These are phyloP conservation scores for Leptopilina drosophilae DNA, from an alignment of 2,888 invertebrate species.

Conservation along the genomic window DNA sequence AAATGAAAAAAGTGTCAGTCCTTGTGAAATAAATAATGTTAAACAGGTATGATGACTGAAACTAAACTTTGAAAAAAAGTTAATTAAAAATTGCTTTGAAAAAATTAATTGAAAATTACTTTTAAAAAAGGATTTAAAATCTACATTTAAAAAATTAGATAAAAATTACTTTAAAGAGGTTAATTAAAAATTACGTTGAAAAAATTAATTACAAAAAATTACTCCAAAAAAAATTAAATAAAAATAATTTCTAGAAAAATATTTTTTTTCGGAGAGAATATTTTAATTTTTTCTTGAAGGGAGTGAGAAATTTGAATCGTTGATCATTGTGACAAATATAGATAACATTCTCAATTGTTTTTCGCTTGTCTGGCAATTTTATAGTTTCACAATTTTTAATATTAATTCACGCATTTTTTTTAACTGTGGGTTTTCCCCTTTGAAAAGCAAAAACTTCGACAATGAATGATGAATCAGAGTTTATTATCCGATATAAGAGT, in stretches of 20 bases:
- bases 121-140: too few species aligned
- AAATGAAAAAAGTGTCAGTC: not conserved
- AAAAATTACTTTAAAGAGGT: too few species aligned
- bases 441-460: conserved; percentile 5
- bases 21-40: conserved; percentile 11
- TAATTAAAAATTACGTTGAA: too few species aligned
- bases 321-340: conserved; percentile 72
- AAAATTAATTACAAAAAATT: too few species aligned
- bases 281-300: too few species aligned
- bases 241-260: too few species aligned
- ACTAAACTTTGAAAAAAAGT: not conserved
- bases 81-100: too few species aligned
- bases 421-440: conserved; percentile 18
- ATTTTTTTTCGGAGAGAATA: too few species aligned
- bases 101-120: too few species aligned
- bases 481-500: conserved; percentile 10
- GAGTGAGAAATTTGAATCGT: not conserved
- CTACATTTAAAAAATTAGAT: too few species aligned
- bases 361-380: conserved; percentile 40
- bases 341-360: conserved; percentile 71
- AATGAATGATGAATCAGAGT: conserved; percentile 13
- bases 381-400: not conserved
- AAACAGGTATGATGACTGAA: conserved; percentile 48
- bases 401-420: not conserved
- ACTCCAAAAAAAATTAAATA: too few species aligned